phyloP scores from a whole-genome alignment of 2,888 invertebrate species.

The Stratiomys singularior region DNA sequence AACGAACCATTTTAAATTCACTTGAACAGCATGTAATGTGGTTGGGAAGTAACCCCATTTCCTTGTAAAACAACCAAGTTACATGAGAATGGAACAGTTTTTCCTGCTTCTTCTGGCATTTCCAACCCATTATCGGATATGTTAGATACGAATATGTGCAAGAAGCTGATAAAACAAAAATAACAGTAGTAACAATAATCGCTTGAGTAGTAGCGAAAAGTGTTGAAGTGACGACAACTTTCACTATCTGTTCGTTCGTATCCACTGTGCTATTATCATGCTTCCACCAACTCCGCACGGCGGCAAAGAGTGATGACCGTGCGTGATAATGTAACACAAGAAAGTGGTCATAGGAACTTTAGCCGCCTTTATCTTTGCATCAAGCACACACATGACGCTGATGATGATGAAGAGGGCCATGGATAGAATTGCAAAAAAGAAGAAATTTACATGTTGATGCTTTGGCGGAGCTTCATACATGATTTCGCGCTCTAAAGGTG shows the following conservation, averaged over 20 bases:
- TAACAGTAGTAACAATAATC: too few relatives aligned
- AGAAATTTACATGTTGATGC: too few relatives aligned
- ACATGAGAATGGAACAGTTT: background rate
- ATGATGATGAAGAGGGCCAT: background rate
- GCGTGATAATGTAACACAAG: constrained; percentile 14
- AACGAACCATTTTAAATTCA: background rate
- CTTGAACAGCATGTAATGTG: constrained; percentile 3
- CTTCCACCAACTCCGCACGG: background rate
- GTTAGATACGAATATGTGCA: background rate
- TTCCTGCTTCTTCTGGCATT: constrained; percentile 1
- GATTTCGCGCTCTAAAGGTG: too few relatives aligned
- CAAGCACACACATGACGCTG: background rate
- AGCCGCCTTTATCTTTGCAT: background rate
- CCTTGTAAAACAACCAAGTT: constrained; percentile 1
- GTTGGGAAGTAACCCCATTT: background rate
- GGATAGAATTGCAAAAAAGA: too few relatives aligned
- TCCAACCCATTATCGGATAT: background rate
- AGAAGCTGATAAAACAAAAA: background rate
- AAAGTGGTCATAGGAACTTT: constrained; percentile 16
- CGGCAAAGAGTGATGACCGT: constrained; percentile 12
- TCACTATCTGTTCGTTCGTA: constrained; percentile 28
- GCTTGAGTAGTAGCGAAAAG: too few relatives aligned
- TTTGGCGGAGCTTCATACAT: too few relatives aligned
- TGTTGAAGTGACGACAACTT: constrained; percentile 23
- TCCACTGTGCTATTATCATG: constrained; percentile 10